A percentile compares a stretch with the other conserved stretches of the same genome.
Evolutionary conservation across 2,888 invertebrate species (phyloP).

Genomic region (Ochropleura plecta): DNA sequence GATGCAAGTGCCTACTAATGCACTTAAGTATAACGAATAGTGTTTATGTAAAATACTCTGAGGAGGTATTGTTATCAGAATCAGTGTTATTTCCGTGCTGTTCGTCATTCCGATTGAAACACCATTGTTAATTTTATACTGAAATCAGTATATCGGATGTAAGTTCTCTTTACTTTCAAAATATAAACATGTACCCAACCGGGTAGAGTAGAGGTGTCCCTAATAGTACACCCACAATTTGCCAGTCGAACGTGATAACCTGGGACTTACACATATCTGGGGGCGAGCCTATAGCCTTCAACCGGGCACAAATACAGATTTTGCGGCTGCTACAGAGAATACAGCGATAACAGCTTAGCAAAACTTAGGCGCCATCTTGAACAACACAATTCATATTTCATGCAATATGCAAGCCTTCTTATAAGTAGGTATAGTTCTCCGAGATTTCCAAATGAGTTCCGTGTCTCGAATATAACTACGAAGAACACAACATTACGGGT

Average conservation of each 20-base stretch:
- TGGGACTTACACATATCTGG: too few relatives aligned
- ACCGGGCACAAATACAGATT: too few relatives aligned
- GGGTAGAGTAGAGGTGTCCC: too few relatives aligned
- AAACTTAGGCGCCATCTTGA: background rate
- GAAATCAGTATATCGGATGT: background rate
- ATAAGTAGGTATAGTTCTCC: conserved; percentile 39
- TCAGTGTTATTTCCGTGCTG: conserved; percentile 3
- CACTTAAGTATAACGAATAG: conserved; percentile 45
- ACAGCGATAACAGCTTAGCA: background rate
- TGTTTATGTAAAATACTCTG: conserved; percentile 46
- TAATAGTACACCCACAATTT: too few relatives aligned
- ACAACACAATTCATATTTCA: conserved; percentile 48
- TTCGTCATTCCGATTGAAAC: background rate
- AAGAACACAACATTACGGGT: conserved; percentile 67
- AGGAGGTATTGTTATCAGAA: conserved; percentile 14
- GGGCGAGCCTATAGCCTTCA: too few relatives aligned
- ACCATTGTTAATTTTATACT: background rate
- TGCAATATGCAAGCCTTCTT: conserved; percentile 37
- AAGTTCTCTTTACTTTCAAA: background rate
- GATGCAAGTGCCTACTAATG: conserved; percentile 49
- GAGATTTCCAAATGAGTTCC: conserved; percentile 59
- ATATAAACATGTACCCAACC: too few relatives aligned
- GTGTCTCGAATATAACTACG: conserved; percentile 59
- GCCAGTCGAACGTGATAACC: too few relatives aligned
- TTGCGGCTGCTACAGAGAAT: too few relatives aligned